phyloP scores from a whole-genome alignment of 2,797 vertebrate genomes.

The Hydrophis major region DNA sequence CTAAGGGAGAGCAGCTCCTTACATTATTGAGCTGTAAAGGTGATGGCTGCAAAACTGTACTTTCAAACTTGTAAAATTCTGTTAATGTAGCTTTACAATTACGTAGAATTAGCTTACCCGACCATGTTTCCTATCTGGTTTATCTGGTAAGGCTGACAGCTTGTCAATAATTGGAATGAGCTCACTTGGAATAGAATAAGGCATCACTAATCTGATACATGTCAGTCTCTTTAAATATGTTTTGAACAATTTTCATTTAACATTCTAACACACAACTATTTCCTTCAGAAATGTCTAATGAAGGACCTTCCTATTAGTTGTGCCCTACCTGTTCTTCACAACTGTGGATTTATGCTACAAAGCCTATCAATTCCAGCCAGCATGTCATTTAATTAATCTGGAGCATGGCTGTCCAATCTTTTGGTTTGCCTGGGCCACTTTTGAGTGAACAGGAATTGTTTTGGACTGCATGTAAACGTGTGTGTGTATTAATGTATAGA shows the following conservation, averaged over 20 bases:
- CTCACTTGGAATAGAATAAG: not conserved
- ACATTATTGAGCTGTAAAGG: not conserved
- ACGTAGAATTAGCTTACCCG: not conserved
- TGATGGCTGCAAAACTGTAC: not conserved
- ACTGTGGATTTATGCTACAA: not conserved
- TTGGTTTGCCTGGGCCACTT: no score
- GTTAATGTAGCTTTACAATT: not conserved
- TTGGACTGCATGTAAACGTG: no score
- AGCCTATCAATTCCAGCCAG: not conserved
- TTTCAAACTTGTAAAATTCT: no score
- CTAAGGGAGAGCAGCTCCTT: not conserved
- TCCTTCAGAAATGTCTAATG: not conserved
- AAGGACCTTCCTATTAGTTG: not conserved
- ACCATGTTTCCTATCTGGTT: not conserved
- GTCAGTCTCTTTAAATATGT: not conserved
- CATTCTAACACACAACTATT: not conserved
- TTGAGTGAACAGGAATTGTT: no score
- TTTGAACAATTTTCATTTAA: not conserved
- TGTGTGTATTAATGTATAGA: no score
- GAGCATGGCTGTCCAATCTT: no score
- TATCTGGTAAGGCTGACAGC: not conserved
- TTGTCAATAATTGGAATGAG: not conserved
- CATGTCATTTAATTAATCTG: not conserved
- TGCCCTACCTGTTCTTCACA: not conserved
- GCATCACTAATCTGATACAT: not conserved